Evolutionary conservation across 1,140 invertebrate species (phyloP).

Genomic region (Drosophila gunungcola): DNA sequence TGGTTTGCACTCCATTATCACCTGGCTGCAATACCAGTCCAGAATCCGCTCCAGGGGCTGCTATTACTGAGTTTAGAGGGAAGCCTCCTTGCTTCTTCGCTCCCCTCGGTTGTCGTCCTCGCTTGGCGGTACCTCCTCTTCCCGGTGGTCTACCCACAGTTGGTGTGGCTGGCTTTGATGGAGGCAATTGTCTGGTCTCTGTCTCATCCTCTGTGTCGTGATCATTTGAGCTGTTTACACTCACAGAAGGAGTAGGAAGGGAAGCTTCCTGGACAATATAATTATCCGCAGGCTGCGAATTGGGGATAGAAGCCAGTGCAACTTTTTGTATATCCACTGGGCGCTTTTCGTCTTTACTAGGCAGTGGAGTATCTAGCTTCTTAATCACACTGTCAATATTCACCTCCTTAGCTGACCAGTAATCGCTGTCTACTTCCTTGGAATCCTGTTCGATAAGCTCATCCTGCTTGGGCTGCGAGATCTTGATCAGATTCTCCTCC

Average conservation of each 20-base stretch:
- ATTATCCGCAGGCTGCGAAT: background rate
- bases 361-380: conserved; percentile 88
- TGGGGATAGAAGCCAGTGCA: conserved; percentile 30
- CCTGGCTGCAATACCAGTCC: conserved; percentile 41
- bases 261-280: conserved; percentile 1
- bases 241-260: background rate
- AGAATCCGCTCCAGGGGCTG: conserved; percentile 20
- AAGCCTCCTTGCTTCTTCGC: conserved; percentile 69
- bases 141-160: conserved; percentile 64
- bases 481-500: conserved; percentile 81
- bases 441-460: conserved; percentile 81
- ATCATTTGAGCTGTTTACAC: conserved; percentile 52
- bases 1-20: conserved; percentile 73
- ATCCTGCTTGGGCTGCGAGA: conserved; percentile 80
- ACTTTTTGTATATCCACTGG: conserved; percentile 30
- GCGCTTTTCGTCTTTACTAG: conserved; percentile 50
- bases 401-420: conserved; percentile 91
- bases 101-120: conserved; percentile 75
- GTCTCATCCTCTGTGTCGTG: conserved; percentile 81
- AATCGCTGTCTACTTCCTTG: conserved; percentile 89
- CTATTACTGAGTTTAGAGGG: conserved; percentile 22
- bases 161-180: conserved; percentile 29
- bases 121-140: conserved; percentile 64
- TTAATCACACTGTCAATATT: conserved; percentile 91
- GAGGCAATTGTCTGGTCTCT: conserved; percentile 62